Conservation (phyloP, 2,888 invertebrate genomes). For the Sclerodermus sp. region DNA sequence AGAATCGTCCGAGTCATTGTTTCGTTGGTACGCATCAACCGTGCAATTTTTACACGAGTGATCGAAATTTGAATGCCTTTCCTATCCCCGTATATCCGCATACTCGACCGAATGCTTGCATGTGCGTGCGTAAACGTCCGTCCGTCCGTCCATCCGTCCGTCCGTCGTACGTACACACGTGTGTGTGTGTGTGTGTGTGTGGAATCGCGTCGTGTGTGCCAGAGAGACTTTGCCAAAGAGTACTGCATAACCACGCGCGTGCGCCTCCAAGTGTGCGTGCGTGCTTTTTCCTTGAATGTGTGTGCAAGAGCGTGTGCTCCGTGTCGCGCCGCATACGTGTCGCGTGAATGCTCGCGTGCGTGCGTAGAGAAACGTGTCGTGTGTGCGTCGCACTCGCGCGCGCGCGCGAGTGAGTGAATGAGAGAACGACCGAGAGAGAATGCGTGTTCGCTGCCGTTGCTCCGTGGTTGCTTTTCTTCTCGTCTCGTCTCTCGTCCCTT, state of each 20-base stretch:
- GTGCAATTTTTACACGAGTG: background rate
- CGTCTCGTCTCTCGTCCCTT: too few species aligned
- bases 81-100: slow-evolving; percentile 1
- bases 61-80: slow-evolving; percentile 11
- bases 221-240: slow-evolving; percentile 1
- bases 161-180: background rate
- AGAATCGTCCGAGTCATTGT: background rate
- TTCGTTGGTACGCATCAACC: background rate
- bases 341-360: slow-evolving; percentile 3
- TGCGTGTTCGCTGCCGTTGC: too few species aligned
- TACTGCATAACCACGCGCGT: slow-evolving; percentile 28
- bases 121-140: too few species aligned
- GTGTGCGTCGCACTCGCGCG: slow-evolving; percentile 1
- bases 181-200: slow-evolving; percentile 2
- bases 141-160: background rate
- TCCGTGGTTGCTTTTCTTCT: too few species aligned
- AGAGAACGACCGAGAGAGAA: too few species aligned
- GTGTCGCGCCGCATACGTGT: slow-evolving; percentile 4
- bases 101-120: too few species aligned
- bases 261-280: slow-evolving; percentile 25
- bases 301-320: slow-evolving; percentile 8
- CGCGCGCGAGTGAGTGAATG: background rate
- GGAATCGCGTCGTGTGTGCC: background rate
- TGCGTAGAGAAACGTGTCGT: slow-evolving; percentile 16
- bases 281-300: slow-evolving; percentile 12